Base-by-base conservation (phyloP, 2,888 invertebrate genomes). In the Agonopterix heracliana region DNA sequence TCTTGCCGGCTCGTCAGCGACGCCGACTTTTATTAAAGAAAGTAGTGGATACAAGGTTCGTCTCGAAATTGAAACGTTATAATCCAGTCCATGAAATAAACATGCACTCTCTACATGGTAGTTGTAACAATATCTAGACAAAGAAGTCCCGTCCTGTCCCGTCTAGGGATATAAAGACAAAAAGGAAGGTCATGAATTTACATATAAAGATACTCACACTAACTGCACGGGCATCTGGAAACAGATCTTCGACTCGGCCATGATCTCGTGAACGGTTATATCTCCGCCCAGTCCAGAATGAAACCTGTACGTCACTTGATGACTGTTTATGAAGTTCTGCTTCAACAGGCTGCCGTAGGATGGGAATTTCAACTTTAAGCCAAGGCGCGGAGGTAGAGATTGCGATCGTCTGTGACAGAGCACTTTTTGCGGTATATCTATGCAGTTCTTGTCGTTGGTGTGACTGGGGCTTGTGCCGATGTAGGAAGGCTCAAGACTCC, bases 201-300 rank as follows among this genome's bases (percentile, higher is more conserved):
- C 17, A 4, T 17, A 17, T 17, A 7, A 26, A 26, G 10, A 38
- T 38, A 92, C 94, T 92, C 87, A 97, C 95, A 98, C 82, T 55
- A 98, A 84, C 75, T 97, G 96, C 63, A 95, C 93, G 1, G 98
- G 98, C 77, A 98, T 92, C 44, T 91, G 90, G 70, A 94, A 97
- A 66, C 96, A 95, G 9, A 96, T 81, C 67, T 93, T 94, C 60
- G 96, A 95, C 77, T 98, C 98, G 0, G 96, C 94, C 94, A 98
- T 95, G 45, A 95, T 92, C 80, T 98, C 98, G 68, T 97, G 95
- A 2, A 98, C 97, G 57, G 95, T 95, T 46, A 98, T 96, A 75
- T 98, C 97, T 1, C 96, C 96, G 0, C 96, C 96, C 26, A 96
- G 89, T 0, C 96, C 96, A 0, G 98, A 97, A 74, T 97, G 96